phyloP scores from a whole-genome alignment of 2,113 vertebrate genomes.

The Dasyprocta punctata region DNA sequence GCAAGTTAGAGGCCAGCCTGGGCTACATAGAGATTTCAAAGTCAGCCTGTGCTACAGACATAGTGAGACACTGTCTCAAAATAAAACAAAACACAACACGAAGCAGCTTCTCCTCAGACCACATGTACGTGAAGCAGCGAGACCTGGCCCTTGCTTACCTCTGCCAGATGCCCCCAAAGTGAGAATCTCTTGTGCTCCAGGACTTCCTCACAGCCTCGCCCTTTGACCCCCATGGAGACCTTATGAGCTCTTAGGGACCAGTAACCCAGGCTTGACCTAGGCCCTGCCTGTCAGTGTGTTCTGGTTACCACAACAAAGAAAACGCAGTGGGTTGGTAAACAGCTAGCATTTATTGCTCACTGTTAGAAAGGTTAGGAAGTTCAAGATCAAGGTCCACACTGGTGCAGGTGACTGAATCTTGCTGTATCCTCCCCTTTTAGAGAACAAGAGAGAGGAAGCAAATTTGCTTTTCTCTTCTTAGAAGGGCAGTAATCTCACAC shows the following conservation, averaged over 20 bases:
- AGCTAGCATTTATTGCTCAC: neutral
- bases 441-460: neutral
- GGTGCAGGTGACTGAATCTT: neutral
- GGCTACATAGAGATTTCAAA: neutral
- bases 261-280: neutral
- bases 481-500: neutral
- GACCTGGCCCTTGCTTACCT: neutral
- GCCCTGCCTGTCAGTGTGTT: neutral
- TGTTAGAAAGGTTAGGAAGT: neutral
- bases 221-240: no score
- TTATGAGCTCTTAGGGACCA: neutral
- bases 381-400: neutral
- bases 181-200: neutral
- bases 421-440: neutral
- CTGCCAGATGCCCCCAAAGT: neutral
- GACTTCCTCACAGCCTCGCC: neutral
- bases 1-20: neutral
- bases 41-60: neutral
- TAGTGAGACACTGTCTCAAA: neutral
- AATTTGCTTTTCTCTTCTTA: neutral
- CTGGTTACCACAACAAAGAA: neutral
- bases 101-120: neutral
- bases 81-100: neutral
- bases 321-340: neutral
- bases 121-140: neutral